phyloP scores from a whole-genome alignment of 2,113 vertebrate genomes.

The Oryctolagus cuniculus region DNA sequence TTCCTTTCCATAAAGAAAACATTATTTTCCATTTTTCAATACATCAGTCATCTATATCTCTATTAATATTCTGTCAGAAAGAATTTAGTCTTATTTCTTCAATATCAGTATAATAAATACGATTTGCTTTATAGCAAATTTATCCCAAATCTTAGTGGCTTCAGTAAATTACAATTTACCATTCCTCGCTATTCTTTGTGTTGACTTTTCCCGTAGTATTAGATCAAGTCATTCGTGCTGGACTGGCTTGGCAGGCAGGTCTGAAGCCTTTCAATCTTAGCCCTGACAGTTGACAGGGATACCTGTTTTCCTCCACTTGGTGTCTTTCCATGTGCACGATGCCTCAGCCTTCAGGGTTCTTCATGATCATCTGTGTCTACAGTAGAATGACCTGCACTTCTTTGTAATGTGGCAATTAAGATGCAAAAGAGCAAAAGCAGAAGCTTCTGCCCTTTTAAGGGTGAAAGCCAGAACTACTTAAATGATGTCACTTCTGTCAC shows the following conservation, averaged over 20 bases:
- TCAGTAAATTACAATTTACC: neutral
- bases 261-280: neutral
- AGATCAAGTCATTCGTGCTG: neutral
- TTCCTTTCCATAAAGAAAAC: conserved; percentile 33
- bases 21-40: neutral
- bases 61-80: neutral
- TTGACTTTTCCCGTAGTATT: neutral
- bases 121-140: neutral
- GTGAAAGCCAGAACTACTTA: neutral
- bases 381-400: neutral
- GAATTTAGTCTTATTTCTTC: neutral
- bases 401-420: neutral
- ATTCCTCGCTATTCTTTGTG: neutral
- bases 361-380: neutral
- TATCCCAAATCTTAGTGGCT: neutral
- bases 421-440: neutral
- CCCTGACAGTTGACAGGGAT: fast-evolving
- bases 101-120: neutral
- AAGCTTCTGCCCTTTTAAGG: neutral
- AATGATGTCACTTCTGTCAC: neutral
- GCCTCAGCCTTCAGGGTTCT: neutral
- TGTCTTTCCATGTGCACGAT: neutral
- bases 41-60: neutral
- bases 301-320: neutral
- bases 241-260: neutral